Evolutionary conservation across 2,888 invertebrate species (phyloP).

Genomic region (Andrena trimmerana): DNA sequence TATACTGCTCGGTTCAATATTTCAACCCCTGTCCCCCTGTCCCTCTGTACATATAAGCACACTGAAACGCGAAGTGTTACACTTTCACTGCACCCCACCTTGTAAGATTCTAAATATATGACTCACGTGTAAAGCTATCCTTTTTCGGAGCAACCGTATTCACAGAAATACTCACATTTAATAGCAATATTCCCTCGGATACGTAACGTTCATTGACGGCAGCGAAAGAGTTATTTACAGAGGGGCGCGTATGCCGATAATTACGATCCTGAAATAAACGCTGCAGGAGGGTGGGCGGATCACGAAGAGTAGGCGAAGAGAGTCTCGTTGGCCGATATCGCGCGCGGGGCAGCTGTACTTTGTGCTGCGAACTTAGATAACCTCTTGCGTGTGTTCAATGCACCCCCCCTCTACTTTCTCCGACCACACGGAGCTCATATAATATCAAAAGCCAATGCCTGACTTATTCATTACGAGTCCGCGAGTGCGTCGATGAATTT

Average conservation of each 20-base stretch:
- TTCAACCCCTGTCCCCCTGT: too few relatives aligned
- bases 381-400: slow-evolving; percentile 71
- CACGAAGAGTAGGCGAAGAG: slow-evolving; percentile 16
- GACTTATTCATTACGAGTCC: slow-evolving; percentile 44
- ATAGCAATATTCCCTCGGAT: too few relatives aligned
- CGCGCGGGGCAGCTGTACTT: slow-evolving; percentile 82
- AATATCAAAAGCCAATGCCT: slow-evolving; percentile 64
- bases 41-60: too few relatives aligned
- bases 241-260: slow-evolving; percentile 11
- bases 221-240: neutral
- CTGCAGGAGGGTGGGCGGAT: slow-evolving; percentile 28
- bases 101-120: too few relatives aligned
- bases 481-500: slow-evolving; percentile 30
- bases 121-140: too few relatives aligned
- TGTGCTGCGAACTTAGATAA: slow-evolving; percentile 82
- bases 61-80: too few relatives aligned
- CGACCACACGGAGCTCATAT: slow-evolving; percentile 62
- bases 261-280: slow-evolving; percentile 49
- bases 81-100: too few relatives aligned
- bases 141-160: too few relatives aligned
- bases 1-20: too few relatives aligned
- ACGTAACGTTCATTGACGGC: too few relatives aligned
- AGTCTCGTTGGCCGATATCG: slow-evolving; percentile 64
- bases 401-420: slow-evolving; percentile 53
- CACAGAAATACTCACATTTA: too few relatives aligned